A percentile compares a stretch with the other conserved stretches of the same genome.
phyloP scores from a whole-genome alignment of 1,140 invertebrate species.

The Batillaria attramentaria region DNA sequence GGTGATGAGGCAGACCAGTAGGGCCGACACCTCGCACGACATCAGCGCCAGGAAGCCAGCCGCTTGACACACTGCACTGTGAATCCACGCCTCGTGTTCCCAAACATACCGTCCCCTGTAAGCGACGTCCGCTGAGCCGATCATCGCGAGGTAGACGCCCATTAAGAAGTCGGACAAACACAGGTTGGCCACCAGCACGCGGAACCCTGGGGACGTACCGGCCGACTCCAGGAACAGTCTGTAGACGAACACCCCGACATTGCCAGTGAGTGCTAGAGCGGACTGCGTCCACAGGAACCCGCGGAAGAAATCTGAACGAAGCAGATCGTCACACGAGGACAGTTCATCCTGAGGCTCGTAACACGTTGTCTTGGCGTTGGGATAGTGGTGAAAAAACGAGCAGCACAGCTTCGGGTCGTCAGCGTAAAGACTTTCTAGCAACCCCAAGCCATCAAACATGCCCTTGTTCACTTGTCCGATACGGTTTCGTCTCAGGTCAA shows the following conservation, averaged over 20 bases:
- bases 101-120: constrained; percentile 53
- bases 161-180: constrained; percentile 57
- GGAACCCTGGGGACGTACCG: constrained; percentile 33
- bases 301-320: constrained; percentile 32
- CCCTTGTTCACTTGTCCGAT: background rate
- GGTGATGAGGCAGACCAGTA: constrained; percentile 56
- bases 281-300: constrained; percentile 44
- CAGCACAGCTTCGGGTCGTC: constrained; percentile 47
- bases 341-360: constrained; percentile 38
- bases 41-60: constrained; percentile 56
- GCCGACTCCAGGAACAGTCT: constrained; percentile 2
- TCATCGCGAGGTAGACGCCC: constrained; percentile 62
- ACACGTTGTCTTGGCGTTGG: constrained; percentile 35
- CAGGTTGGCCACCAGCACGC: constrained; percentile 51
- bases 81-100: constrained; percentile 49
- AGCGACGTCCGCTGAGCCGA: constrained; percentile 53
- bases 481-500: background rate
- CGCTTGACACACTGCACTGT: constrained; percentile 46
- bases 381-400: constrained; percentile 14
- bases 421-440: constrained; percentile 35
- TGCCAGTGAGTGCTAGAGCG: constrained; percentile 40
- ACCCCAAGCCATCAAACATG: constrained; percentile 33
- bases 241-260: constrained; percentile 43
- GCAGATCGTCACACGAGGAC: constrained; percentile 47
- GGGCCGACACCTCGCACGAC: constrained; percentile 54